Percentiles rank a stretch among this genome's conserved stretches.
phyloP scores from a whole-genome alignment of 1,140 invertebrate genomes.

The Pseudobourletiella spinata region DNA sequence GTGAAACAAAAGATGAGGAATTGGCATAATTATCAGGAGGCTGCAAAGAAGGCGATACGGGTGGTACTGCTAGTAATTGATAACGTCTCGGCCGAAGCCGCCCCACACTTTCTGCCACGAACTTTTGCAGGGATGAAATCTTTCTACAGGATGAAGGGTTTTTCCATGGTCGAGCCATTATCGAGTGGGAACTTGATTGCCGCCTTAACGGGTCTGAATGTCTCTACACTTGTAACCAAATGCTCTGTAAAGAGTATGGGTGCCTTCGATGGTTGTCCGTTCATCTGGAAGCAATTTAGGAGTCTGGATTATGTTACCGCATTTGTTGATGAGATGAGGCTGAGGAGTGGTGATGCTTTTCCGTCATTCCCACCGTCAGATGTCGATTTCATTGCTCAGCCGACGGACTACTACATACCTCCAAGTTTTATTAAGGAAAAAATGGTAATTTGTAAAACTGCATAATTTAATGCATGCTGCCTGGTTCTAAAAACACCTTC shows the following conservation, averaged over 20 bases:
- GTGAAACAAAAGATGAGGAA: background rate
- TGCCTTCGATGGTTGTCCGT: slow-evolving; percentile 1
- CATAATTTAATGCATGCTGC: too few species aligned
- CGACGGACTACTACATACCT: background rate
- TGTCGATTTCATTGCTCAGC: slow-evolving; percentile 2
- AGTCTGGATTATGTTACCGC: background rate
- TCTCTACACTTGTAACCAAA: background rate
- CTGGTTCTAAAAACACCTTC: too few species aligned
- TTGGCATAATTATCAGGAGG: background rate
- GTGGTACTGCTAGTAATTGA: too few species aligned
- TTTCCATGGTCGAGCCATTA: background rate
- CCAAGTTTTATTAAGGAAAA: background rate
- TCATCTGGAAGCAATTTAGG: slow-evolving; percentile 1
- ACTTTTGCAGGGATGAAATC: background rate
- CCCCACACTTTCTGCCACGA: background rate
- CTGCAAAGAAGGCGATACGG: background rate
- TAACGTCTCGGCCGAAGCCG: background rate
- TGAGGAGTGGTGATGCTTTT: background rate
- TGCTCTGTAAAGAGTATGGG: background rate
- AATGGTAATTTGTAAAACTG: background rate
- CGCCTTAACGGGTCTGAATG: background rate
- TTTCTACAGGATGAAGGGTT: background rate
- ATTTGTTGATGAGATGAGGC: background rate
- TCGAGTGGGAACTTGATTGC: background rate
- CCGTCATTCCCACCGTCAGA: background rate